phyloP scores from a whole-genome alignment of 2,888 invertebrate genomes.

The Prosopocoilus inquinatus region DNA sequence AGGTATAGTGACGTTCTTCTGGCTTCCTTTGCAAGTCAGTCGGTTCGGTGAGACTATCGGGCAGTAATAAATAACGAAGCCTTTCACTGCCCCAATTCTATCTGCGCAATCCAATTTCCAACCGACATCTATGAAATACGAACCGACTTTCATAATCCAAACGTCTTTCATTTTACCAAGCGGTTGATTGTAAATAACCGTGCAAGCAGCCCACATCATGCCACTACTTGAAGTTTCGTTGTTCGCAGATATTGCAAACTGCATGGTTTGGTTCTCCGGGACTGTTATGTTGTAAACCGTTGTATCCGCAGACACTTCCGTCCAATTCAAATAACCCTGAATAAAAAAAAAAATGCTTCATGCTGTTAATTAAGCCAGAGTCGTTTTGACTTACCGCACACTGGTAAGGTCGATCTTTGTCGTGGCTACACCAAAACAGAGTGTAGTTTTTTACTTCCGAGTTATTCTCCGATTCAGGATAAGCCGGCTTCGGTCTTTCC shows the following conservation, averaged over 20 bases:
- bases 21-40: slow-evolving; percentile 55
- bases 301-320: slow-evolving; percentile 54
- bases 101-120: slow-evolving; percentile 80
- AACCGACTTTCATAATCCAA: slow-evolving; percentile 53
- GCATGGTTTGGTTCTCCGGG: slow-evolving; percentile 61
- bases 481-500: slow-evolving; percentile 57
- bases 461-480: too few species aligned
- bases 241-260: slow-evolving; percentile 82
- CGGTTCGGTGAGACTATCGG: slow-evolving; percentile 58
- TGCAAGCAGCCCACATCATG: slow-evolving; percentile 82
- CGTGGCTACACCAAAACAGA: slow-evolving; percentile 66
- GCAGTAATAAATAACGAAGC: slow-evolving; percentile 76
- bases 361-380: slow-evolving; percentile 1
- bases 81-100: slow-evolving; percentile 67
- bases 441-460: slow-evolving; percentile 62
- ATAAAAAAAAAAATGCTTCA: slow-evolving; percentile 3
- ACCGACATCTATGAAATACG: slow-evolving; percentile 61
- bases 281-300: slow-evolving; percentile 59
- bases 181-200: slow-evolving; percentile 54
- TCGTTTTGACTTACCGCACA: slow-evolving; percentile 42
- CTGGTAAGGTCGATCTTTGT: slow-evolving; percentile 43
- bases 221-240: slow-evolving; percentile 69
- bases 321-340: slow-evolving; percentile 63
- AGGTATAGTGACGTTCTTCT: slow-evolving; percentile 48
- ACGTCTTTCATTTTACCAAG: slow-evolving; percentile 60